Base-by-base conservation (phyloP, 2,797 vertebrate genomes). In the Monodelphis domestica region DNA sequence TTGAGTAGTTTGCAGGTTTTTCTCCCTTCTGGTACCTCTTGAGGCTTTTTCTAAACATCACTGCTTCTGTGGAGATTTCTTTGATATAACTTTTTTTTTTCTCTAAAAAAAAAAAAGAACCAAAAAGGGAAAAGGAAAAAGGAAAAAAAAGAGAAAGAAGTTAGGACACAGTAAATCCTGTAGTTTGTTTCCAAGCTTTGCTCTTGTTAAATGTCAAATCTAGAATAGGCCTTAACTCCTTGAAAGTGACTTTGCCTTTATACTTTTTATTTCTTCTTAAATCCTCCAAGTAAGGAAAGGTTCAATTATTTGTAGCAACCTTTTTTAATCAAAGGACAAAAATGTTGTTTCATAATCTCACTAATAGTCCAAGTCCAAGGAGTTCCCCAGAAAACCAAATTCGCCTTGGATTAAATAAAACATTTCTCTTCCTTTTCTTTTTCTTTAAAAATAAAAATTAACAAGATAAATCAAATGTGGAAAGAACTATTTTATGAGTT, bases 1-100 rank as follows among this genome's bases (percentile, higher is more conserved):
- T 70, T 1, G 94, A 95, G 91, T 57, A 93, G 91, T 96, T 95
- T 95, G 93, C 93, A 96, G 57, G 55, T 89, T 94, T 90, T 50
- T 88, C 59, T 59, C 94, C 87, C 89, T 78, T 93, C 90, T 88
- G 50, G 78, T 95, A 87, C 59, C 53, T 95, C 96, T 96, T 55
- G 55, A 90, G 96, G 94, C 92, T 94, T 29, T 93, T 95, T 96
- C 87, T 38, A 87, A 94, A 88, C 17, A 54, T 29, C 21, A 97
- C 93, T 63, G 33, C 56, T 97, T 96, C 51, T 54, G 53, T 33
- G 0, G 0, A 95, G 91, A 78, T 45, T 51, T 93, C 96, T 97
- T 91, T 78, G 87, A 87, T 93, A 95, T 5, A 0, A 2, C 1
- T 90, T 9, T 50, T 78, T 70, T n/a, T 70, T 45, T 78, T 1